Evolutionary conservation across 1,140 invertebrate genomes (phyloP), one percentile per base, ranked within the genome.

Genomic region (Acromyrmex echinatior): DNA sequence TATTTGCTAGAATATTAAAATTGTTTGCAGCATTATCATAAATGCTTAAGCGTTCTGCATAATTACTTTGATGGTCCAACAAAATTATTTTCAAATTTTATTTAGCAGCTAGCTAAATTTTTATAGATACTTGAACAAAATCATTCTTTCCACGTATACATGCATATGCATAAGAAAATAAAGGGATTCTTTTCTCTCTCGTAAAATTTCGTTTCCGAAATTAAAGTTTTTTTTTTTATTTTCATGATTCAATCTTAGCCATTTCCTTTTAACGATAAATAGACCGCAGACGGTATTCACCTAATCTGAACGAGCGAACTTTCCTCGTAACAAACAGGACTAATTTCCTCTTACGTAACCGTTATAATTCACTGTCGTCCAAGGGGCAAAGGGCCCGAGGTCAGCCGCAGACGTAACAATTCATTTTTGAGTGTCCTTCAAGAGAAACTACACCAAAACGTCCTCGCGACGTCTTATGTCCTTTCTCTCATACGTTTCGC

Each of bases 381-480:
- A 88, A 92, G 91, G 86, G 90, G 90, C 92, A 78, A 92, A 92
- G 93, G 90, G 93, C 93, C 93, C 87, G 93, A 93, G 95, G 94
- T 95, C 95, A 95, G 92, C 94, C 94, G 93, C 95, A 95, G 95
- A 95, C 94, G 95, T 94, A 95, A 95, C 95, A 95, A 95, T 95
- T 95, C 95, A 95, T 94, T 95, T 95, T 95, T 95, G 95, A 95
- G 94, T 94, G 93, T 93, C 92, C 94, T 95, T 92, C 88, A 94
- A 84, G 90, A 92, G 87, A 90, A 86, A 76, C 87, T 90, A 86
- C 92, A 90, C 92, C 87, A 89, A 78, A 82, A 79, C 88, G 25
- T 90, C 82, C 84, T 86, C 71, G 91, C 90, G 66, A 56, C 58
- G 45, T 62, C 66, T 63, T 85, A 66, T 21, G 56, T 12, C 86